Conservation (phyloP, 1,140 invertebrate genomes). For the Neodiprion lecontei region DNA sequence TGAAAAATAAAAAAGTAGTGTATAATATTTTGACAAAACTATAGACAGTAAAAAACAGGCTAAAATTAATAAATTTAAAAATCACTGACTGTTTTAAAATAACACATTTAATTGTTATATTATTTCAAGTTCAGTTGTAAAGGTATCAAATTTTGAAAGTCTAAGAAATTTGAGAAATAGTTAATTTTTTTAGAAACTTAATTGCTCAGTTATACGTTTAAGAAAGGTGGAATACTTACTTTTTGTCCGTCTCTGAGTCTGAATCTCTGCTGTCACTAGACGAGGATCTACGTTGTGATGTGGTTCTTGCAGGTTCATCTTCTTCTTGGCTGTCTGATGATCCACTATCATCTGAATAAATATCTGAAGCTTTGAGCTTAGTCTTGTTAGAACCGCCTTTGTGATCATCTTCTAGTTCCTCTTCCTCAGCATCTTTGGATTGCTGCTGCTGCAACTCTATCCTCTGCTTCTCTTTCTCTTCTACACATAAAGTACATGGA, state of each 20-base stretch:
- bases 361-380: slow-evolving; percentile 90
- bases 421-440: slow-evolving; percentile 64
- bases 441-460: slow-evolving; percentile 64
- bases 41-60: too few relatives aligned
- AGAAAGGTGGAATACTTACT: slow-evolving; percentile 39
- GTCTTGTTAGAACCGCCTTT: slow-evolving; percentile 63
- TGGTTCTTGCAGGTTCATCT: slow-evolving; percentile 57
- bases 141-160: too few relatives aligned
- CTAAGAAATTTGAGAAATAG: too few relatives aligned
- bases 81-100: too few relatives aligned
- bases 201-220: not conserved
- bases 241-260: slow-evolving; percentile 65
- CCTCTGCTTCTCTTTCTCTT: slow-evolving; percentile 67
- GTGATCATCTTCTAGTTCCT: slow-evolving; percentile 64
- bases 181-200: too few relatives aligned
- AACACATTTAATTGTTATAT: too few relatives aligned
- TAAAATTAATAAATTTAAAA: too few relatives aligned
- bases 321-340: slow-evolving; percentile 73
- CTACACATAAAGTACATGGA: slow-evolving; percentile 31
- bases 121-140: too few relatives aligned
- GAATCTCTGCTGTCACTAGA: slow-evolving; percentile 64
- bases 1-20: too few relatives aligned
- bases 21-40: too few relatives aligned
- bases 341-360: slow-evolving; percentile 94
- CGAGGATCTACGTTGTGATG: slow-evolving; percentile 58